A percentile compares a stretch with the other conserved stretches of the same genome.
Conservation (phyloP, 2,797 vertebrate genomes). For the Notamacropus eugenii region DNA sequence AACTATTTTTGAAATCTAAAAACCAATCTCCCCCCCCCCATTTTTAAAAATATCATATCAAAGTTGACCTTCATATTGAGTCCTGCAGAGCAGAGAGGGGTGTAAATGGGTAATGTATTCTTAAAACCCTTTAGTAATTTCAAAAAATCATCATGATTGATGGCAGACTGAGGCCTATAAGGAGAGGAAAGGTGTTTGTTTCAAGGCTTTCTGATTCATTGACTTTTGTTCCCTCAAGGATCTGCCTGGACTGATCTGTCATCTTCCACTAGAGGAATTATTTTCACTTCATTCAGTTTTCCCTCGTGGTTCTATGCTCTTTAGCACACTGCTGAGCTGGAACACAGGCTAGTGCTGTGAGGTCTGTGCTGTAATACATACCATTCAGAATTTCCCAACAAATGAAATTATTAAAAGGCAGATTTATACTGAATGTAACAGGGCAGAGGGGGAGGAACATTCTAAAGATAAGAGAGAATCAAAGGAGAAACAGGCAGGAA, state of each 20-base stretch:
- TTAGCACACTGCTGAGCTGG: constrained; percentile 1
- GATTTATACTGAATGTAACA: not conserved
- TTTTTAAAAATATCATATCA: constrained; percentile 34
- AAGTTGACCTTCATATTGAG: constrained; percentile 28
- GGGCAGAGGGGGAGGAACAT: not conserved
- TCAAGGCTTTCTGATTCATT: constrained; percentile 24
- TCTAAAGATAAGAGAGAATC: not conserved
- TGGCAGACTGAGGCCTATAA: not conserved
- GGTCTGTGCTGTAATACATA: not conserved
- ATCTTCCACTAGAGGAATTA: constrained; percentile 39
- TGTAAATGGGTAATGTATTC: constrained; percentile 10
- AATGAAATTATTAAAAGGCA: not conserved
- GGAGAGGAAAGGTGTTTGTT: constrained; percentile 19
- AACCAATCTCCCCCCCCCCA: not conserved
- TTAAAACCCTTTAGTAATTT: constrained; percentile 43
- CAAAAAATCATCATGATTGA: constrained; percentile 38
- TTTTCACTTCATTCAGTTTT: constrained; percentile 35
- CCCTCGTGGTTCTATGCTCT: not conserved
- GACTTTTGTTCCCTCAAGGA: constrained; percentile 41
- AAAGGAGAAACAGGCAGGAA: not conserved
- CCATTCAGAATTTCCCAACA: not conserved
- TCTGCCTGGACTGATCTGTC: not conserved
- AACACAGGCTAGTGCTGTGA: not conserved
- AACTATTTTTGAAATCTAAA: not conserved
- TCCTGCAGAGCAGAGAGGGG: not conserved